A percentile compares a stretch with the other conserved stretches of the same genome.
Conservation (phyloP, 2,113 vertebrate species). For the Lepisosteus oculatus region DNA sequence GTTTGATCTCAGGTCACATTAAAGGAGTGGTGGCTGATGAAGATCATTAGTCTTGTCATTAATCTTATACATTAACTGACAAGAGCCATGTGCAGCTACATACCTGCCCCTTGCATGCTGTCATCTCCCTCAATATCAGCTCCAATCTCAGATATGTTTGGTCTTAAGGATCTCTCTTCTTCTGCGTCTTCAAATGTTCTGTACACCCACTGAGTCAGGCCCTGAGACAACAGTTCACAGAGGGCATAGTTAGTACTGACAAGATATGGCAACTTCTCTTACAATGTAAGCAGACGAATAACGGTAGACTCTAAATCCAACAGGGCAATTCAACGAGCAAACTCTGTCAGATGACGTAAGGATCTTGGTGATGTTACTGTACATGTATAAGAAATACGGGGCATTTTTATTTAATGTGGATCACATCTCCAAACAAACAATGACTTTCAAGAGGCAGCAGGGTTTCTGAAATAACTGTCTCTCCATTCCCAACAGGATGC, state of each 20-base stretch:
- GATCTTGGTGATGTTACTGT: no score
- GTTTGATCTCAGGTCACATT: neutral
- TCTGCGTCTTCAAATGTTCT: slow-evolving; percentile 86
- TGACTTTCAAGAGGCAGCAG: no score
- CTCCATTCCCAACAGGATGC: no score
- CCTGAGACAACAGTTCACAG: slow-evolving; percentile 23
- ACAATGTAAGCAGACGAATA: neutral
- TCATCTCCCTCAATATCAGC: slow-evolving; percentile 56
- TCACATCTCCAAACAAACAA: no score
- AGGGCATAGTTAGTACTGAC: neutral
- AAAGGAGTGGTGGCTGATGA: neutral
- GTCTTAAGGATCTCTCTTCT: slow-evolving; percentile 59
- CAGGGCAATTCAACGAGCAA: no score
- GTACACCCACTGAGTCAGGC: slow-evolving; percentile 84
- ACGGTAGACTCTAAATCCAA: no score
- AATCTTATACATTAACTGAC: neutral
- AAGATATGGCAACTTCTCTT: neutral
- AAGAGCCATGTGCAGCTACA: neutral
- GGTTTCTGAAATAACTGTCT: no score
- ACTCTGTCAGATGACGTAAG: no score
- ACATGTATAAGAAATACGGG: no score
- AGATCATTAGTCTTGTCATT: neutral
- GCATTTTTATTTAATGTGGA: no score
- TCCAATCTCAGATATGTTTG: slow-evolving; percentile 54
- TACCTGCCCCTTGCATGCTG: slow-evolving; percentile 61